Evolutionary conservation across 1,140 invertebrate species (phyloP).

Genomic region (Ceratosolen solmsi): DNA sequence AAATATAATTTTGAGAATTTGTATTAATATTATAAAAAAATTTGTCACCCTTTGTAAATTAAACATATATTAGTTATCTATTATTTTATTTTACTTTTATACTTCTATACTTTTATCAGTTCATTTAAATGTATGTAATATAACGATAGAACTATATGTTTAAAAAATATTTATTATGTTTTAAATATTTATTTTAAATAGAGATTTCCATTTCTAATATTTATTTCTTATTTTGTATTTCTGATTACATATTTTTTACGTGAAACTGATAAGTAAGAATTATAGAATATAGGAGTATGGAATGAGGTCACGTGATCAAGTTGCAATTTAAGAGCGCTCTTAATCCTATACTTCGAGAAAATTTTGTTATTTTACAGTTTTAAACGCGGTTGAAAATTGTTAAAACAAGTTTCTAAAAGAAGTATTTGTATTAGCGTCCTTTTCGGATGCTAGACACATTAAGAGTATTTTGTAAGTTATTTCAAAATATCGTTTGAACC

Average conservation of each 20-base stretch:
- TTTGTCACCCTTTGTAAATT: too few relatives aligned
- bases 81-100: too few relatives aligned
- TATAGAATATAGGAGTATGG: constrained; percentile 12
- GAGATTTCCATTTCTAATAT: not conserved
- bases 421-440: constrained; percentile 21
- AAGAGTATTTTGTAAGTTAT: constrained; percentile 32
- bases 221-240: not conserved
- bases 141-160: too few relatives aligned
- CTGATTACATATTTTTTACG: not conserved
- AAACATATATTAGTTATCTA: too few relatives aligned
- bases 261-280: not conserved
- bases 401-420: constrained; percentile 11
- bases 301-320: constrained; percentile 69
- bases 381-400: constrained; percentile 57
- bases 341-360: constrained; percentile 65
- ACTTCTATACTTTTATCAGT: too few relatives aligned
- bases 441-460: constrained; percentile 24
- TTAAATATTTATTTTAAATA: not conserved
- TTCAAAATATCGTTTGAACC: not conserved
- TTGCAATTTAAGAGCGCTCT: constrained; percentile 70
- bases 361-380: constrained; percentile 69
- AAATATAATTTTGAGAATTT: too few relatives aligned
- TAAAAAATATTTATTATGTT: too few relatives aligned
- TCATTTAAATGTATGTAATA: too few relatives aligned
- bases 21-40: too few relatives aligned